Evolutionary conservation across 1,140 invertebrate species (phyloP).

Genomic region (Oreohelix idahoensis): DNA sequence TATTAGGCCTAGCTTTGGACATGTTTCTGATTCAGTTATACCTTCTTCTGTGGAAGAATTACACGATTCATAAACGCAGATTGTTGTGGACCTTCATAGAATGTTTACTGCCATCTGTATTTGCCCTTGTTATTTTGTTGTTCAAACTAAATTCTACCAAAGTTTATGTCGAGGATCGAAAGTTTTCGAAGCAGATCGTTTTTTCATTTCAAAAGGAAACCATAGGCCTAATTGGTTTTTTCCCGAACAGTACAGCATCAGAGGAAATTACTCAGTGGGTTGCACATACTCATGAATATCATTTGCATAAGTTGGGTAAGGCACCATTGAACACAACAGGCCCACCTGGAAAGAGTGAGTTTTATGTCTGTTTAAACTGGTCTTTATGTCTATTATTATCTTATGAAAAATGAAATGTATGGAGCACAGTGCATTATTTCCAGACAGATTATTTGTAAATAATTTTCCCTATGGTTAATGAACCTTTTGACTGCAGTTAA

Average conservation of each 20-base stretch:
- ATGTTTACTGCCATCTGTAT: conserved; percentile 7
- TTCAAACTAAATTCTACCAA: background rate
- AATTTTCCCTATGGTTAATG: too few relatives aligned
- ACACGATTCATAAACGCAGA: background rate
- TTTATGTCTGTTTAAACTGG: background rate
- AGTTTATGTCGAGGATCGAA: background rate
- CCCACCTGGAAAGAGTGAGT: background rate
- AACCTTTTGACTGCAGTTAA: too few relatives aligned
- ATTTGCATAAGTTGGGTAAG: background rate
- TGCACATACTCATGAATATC: background rate
- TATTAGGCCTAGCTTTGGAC: too few relatives aligned
- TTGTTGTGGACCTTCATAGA: background rate
- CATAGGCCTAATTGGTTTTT: background rate
- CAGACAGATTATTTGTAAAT: too few relatives aligned
- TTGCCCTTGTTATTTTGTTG: conserved; percentile 6
- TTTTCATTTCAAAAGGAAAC: background rate
- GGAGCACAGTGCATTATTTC: too few relatives aligned
- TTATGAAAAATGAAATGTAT: too few relatives aligned
- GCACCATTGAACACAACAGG: background rate
- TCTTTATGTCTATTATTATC: too few relatives aligned
- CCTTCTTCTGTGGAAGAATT: conserved; percentile 24
- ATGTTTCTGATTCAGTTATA: conserved; percentile 22
- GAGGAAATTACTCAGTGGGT: background rate
- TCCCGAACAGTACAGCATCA: background rate
- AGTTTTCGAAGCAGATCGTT: background rate